Base-by-base conservation (phyloP, 2,888 invertebrate genomes). In the Eilema sororculum region DNA sequence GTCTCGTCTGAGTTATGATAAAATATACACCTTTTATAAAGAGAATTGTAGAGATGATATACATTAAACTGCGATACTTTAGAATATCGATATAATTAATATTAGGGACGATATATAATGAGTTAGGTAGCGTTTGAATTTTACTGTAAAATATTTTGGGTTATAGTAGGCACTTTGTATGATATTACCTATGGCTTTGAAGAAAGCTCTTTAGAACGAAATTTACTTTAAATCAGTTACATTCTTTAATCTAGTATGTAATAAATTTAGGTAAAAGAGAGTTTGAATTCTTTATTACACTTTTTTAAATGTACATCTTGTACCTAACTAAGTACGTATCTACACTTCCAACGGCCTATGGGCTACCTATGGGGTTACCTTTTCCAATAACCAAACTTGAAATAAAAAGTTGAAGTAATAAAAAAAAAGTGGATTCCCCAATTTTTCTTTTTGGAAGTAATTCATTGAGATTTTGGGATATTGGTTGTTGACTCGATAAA, bases 1-100 rank as follows among this genome's bases (percentile, higher is more conserved):
- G 83, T 85, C 82, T 86, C 82, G 86, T 84, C 80, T 75, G 79
- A 83, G 83, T 83, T 84, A 87, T 75, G 80, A 81, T 73, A 69
- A n/a, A 75, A 66, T 67, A 66, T 67, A 72, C 71, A 76, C 64
- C 62, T 79, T 83, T 76, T 71, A 66, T 72, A 66, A 52, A 58
- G 66, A 63, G 69, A 67, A 61, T 30, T 66, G 69, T 72, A 63
- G 62, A 57, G 41, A 65, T 70, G 52, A 67, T 74, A 67, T 61
- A 41, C 46, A 70, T 69, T 20, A 62, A 62, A 67, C 13, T 28
- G 59, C 25, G 28, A 52, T 68, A 71, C 8, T 67, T 58, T 72
- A 65, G 41, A 71, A 78, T 65, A 52, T 62, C 28, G 58, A 70
- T 64, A 3, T 33, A 16, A 46, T 13, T 16, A 67, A 62, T 41